Percentiles rank a stretch among this genome's conserved stretches.
These are phyloP conservation scores for Drosophila equinoxialis DNA, from an alignment of 1,140 invertebrate genomes.

Conservation along the genomic window DNA sequence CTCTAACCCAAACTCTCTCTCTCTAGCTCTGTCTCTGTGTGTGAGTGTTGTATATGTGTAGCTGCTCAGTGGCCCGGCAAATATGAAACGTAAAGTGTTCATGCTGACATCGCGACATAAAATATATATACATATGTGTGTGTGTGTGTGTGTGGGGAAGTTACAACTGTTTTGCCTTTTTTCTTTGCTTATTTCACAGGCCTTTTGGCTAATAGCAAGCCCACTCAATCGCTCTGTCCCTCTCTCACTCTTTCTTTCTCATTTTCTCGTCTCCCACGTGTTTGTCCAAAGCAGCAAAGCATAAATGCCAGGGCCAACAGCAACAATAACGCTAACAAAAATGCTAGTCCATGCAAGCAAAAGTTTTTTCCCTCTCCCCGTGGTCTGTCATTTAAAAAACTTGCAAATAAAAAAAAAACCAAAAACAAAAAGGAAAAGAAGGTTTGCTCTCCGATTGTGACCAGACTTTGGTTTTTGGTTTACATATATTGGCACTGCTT, in stretches of 20 bases:
- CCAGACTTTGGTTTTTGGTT: slow-evolving; percentile 15
- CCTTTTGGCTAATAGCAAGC: slow-evolving; percentile 70
- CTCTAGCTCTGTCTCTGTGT: neutral
- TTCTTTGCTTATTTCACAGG: slow-evolving; percentile 54
- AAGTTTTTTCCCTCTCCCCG: neutral
- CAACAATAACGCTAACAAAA: slow-evolving; percentile 55
- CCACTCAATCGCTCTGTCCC: neutral
- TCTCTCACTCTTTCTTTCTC: too few species aligned
- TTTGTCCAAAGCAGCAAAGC: slow-evolving; percentile 38
- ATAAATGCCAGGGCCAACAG: slow-evolving; percentile 47
- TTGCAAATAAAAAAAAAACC: neutral
- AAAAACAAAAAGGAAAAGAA: neutral
- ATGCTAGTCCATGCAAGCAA: slow-evolving; percentile 7
- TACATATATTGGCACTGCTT: slow-evolving; percentile 5
- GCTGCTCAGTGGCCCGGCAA: slow-evolving; percentile 66
- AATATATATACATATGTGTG: slow-evolving; percentile 24
- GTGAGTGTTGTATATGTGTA: slow-evolving; percentile 7
- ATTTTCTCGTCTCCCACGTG: neutral
- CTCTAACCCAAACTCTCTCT: neutral
- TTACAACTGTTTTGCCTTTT: slow-evolving; percentile 64
- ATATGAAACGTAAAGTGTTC: slow-evolving; percentile 76
- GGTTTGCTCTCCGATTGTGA: slow-evolving; percentile 10
- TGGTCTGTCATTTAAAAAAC: neutral
- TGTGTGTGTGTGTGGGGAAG: neutral
- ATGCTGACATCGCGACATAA: slow-evolving; percentile 76